phyloP scores from a whole-genome alignment of 2,888 invertebrate species.

The Diogma glabrata region DNA sequence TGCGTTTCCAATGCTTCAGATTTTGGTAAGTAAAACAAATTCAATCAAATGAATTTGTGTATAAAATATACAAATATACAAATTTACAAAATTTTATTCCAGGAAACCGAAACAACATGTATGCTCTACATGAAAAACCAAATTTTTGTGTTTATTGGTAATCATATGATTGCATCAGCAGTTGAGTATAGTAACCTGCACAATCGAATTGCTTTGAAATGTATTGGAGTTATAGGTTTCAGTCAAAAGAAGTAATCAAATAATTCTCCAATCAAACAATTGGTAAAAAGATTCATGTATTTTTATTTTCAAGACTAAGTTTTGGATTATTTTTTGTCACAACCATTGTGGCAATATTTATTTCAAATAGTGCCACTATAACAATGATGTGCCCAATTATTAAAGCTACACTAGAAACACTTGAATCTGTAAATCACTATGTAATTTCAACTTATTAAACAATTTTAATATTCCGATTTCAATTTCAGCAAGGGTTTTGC shows the following conservation, averaged over 20 bases:
- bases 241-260: too few relatives aligned
- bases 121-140: slow-evolving; percentile 8
- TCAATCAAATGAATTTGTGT: too few relatives aligned
- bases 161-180: slow-evolving; percentile 3
- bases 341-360: slow-evolving; percentile 86
- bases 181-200: slow-evolving; percentile 8
- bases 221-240: not conserved
- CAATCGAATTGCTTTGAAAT: slow-evolving; percentile 1
- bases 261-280: too few relatives aligned
- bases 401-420: slow-evolving; percentile 60
- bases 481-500: too few relatives aligned
- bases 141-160: slow-evolving; percentile 10
- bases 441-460: too few relatives aligned
- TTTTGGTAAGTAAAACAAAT: too few relatives aligned
- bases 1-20: slow-evolving; percentile 2
- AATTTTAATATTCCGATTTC: too few relatives aligned
- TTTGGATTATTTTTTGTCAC: slow-evolving; percentile 69
- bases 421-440: too few relatives aligned
- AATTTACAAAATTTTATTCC: too few relatives aligned
- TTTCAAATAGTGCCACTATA: slow-evolving; percentile 76
- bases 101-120: not conserved
- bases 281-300: too few relatives aligned
- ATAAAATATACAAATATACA: too few relatives aligned
- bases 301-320: slow-evolving; percentile 55
- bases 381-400: slow-evolving; percentile 83